Percentiles rank a stretch among this genome's conserved stretches.
These are phyloP conservation scores for Zaprionus gabonicus DNA, from an alignment of 1,140 invertebrate genomes.

Conservation along the genomic window DNA sequence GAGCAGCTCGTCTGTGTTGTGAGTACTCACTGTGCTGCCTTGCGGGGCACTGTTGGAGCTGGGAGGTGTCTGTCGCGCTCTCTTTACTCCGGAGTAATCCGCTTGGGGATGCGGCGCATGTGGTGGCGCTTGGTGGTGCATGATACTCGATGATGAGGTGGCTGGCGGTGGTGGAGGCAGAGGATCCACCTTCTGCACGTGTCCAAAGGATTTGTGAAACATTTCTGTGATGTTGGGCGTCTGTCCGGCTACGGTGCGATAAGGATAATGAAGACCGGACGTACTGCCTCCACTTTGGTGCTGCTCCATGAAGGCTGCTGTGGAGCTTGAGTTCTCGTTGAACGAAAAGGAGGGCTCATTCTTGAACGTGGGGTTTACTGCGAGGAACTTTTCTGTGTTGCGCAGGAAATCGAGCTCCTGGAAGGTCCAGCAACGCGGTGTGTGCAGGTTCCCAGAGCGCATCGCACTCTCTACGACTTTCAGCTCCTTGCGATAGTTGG, in stretches of 20 bases:
- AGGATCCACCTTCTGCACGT: constrained; percentile 51
- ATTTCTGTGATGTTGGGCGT: constrained; percentile 76
- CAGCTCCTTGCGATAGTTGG: constrained; percentile 79
- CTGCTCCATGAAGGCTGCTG: constrained; percentile 63
- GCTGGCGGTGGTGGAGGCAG: constrained; percentile 51
- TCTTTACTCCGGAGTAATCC: constrained; percentile 30
- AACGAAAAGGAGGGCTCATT: constrained; percentile 65
- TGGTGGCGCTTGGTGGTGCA: constrained; percentile 38
- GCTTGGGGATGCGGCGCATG: constrained; percentile 21
- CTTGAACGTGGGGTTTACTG: constrained; percentile 72
- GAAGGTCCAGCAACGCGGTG: constrained; percentile 79
- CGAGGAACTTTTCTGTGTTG: constrained; percentile 78
- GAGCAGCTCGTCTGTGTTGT: constrained; percentile 72
- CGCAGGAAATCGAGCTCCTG: constrained; percentile 77
- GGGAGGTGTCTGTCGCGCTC: constrained; percentile 59
- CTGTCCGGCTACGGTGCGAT: constrained; percentile 43
- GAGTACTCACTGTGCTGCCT: constrained; percentile 29
- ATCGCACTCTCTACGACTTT: constrained; percentile 77
- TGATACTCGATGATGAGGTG: constrained; percentile 18
- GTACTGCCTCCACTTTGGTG: constrained; percentile 18
- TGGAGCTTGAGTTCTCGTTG: constrained; percentile 66
- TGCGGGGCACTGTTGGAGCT: not conserved
- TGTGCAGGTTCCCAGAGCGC: constrained; percentile 65
- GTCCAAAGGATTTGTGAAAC: constrained; percentile 80
- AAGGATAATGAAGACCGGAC: constrained; percentile 48